Conservation (phyloP, 2,888 invertebrate genomes). For the Minunthozetes semirufus region DNA sequence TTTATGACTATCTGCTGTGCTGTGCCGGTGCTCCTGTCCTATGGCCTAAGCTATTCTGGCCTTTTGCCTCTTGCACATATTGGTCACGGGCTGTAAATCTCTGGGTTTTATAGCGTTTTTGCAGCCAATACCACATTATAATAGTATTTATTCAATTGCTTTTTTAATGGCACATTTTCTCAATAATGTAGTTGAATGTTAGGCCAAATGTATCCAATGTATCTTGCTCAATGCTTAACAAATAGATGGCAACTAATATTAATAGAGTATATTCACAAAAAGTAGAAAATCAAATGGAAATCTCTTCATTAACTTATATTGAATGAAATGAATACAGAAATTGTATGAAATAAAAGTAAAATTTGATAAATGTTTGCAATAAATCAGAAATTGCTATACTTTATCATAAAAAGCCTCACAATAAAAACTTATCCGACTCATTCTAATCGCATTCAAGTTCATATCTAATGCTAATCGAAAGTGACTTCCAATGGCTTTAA, state of each 20-base stretch:
- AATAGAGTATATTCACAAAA: neutral
- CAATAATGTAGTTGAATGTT: no score
- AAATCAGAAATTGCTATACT: conserved; percentile 3
- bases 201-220: no score
- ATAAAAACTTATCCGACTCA: no score
- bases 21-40: conserved; percentile 1
- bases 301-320: conserved; percentile 21
- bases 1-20: conserved; percentile 22
- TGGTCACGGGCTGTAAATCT: conserved; percentile 29
- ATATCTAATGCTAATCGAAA: neutral
- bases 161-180: conserved; percentile 12
- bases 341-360: conserved; percentile 7
- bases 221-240: no score
- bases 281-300: neutral
- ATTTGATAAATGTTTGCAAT: conserved; percentile 12
- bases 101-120: conserved; percentile 11
- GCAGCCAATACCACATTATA: conserved; percentile 1
- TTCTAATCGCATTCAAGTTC: neutral
- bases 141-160: conserved; percentile 26
- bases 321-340: neutral
- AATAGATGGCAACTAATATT: conserved; percentile 7
- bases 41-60: no score
- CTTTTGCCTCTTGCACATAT: neutral
- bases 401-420: neutral
- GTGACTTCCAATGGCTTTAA: neutral